Base-by-base conservation (phyloP, 2,797 vertebrate genomes). In the Clarias fuscus region DNA sequence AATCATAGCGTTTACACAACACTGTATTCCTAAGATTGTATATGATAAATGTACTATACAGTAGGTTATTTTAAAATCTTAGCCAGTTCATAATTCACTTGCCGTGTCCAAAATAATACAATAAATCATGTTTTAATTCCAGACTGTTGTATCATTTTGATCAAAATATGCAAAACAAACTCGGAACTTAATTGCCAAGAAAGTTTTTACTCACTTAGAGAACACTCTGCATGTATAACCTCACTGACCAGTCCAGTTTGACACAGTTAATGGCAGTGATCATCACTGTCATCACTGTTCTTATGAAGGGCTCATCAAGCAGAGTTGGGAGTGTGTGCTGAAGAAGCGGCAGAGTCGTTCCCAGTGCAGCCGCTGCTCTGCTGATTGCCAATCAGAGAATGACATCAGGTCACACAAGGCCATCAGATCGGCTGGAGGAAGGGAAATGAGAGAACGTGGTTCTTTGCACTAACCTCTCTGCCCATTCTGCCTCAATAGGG, bases 331-430 rank as follows among this genome's bases (percentile, higher is more conserved):
- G 81, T 72, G 71, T 73, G 78, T 84, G 84, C 82, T 88, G 87
- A 86, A 79, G 76, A 65, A 87, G 83, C 17, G 27, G 30, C 83
- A 85, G 59, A 85, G 59, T 11, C 64, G n/a, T 75, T 85, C 79
- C 84, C 67, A 76, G 61, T 59, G 75, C 65, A 83, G 86, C 73
- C 59, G 53, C 30, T 27, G 37, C 67, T 83, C 67, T 59, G 64
- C 90, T 90, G 90, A 89, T 88, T 90, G 90, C 53, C 88, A 89
- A 89, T 89, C 88, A 89, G 84, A 84, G 71, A 62, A 72, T 86
- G 88, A 90, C 88, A 90, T 88, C 86, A 83, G 88, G 88, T 88
- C 87, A 89, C 72, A 30, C 62, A 71, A 81, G 90, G 88, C 78
- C 88, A 88, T 86, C 82, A 84, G 86, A 90, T 89, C 87, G 87